These are phyloP conservation scores for Melanostoma scalare DNA, from an alignment of 2,888 invertebrate species.

Conservation along the genomic window DNA sequence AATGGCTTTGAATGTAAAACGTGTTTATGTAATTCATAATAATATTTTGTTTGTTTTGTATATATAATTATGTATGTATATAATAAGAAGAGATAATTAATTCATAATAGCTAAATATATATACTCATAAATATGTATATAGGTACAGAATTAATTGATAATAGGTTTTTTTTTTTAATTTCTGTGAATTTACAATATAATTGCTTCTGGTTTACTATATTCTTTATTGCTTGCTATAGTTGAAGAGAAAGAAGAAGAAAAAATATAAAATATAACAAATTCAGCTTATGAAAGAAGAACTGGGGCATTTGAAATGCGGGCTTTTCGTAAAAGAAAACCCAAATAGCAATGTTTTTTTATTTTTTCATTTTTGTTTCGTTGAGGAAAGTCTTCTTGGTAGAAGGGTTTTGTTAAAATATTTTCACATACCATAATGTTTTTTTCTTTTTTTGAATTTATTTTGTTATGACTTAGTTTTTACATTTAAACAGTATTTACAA, in stretches of 20 bases:
- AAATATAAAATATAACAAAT: slow-evolving; percentile 23
- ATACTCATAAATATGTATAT: slow-evolving; percentile 71
- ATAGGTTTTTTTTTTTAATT: slow-evolving; percentile 75
- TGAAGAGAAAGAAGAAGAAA: neutral
- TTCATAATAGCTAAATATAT: slow-evolving; percentile 67
- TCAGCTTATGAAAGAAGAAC: slow-evolving; percentile 47
- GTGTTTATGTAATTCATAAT: slow-evolving; percentile 41
- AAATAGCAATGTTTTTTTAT: slow-evolving; percentile 29
- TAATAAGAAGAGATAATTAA: slow-evolving; percentile 70
- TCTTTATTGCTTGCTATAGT: slow-evolving; percentile 6
- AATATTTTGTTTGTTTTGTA: slow-evolving; percentile 42
- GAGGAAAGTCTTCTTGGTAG: slow-evolving; percentile 19
- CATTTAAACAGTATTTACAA: slow-evolving; percentile 64
- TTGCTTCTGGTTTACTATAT: slow-evolving; percentile 73
- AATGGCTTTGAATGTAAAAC: slow-evolving; percentile 62
- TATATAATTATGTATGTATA: slow-evolving; percentile 52
- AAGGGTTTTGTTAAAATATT: slow-evolving; percentile 30
- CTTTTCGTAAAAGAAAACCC: slow-evolving; percentile 13
- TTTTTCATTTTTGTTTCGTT: too few relatives aligned
- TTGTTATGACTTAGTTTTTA: slow-evolving; percentile 29
- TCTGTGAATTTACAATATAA: slow-evolving; percentile 74
- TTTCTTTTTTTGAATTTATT: neutral
- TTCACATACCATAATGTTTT: slow-evolving; percentile 16
- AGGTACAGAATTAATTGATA: slow-evolving; percentile 80
- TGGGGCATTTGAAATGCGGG: slow-evolving; percentile 21